Conservation (phyloP, 2,888 invertebrate species). For the Autographa gamma region DNA sequence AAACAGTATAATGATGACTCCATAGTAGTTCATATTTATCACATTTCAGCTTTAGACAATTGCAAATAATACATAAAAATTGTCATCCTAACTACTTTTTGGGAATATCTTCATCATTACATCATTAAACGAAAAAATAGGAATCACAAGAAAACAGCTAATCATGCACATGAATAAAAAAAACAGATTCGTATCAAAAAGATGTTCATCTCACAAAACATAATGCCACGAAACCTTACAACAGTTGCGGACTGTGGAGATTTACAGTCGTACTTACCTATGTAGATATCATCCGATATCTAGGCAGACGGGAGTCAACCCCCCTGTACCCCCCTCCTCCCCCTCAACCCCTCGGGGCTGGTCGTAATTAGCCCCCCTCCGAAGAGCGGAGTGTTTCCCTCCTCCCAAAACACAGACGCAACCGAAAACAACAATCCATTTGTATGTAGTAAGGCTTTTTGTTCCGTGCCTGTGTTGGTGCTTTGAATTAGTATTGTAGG, state of each 20-base stretch:
- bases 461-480: slow-evolving; percentile 50
- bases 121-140: neutral
- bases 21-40: no score
- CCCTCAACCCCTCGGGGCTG: slow-evolving; percentile 37
- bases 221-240: slow-evolving; percentile 1
- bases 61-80: no score
- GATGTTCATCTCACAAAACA: neutral
- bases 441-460: slow-evolving; percentile 59
- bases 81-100: no score
- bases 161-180: neutral
- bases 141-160: neutral
- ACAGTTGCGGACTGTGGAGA: slow-evolving; percentile 36
- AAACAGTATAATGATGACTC: no score
- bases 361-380: slow-evolving; percentile 74
- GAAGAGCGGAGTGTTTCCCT: slow-evolving; percentile 46
- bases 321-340: slow-evolving; percentile 25
- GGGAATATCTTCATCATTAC: no score
- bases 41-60: no score
- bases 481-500: slow-evolving; percentile 6
- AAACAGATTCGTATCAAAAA: neutral
- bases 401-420: slow-evolving; percentile 73
- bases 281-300: slow-evolving; percentile 52
- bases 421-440: slow-evolving; percentile 74
- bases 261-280: slow-evolving; percentile 44
- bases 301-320: slow-evolving; percentile 66